Evolutionary conservation across 2,113 vertebrate species (phyloP).

Genomic region (Zosterops borbonicus): DNA sequence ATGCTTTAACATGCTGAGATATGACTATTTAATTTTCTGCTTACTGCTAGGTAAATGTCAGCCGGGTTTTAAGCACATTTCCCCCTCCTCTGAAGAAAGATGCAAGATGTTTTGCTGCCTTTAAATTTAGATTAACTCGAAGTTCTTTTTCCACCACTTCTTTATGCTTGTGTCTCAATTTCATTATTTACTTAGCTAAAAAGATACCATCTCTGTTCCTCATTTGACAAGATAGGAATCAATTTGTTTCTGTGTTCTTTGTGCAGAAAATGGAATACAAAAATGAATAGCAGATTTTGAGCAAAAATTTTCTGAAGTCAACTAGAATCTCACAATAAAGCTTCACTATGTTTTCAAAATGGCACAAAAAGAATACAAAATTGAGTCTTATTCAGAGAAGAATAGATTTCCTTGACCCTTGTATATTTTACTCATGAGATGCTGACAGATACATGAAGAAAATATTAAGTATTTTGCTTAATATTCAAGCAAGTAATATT

Average conservation of each 20-base stretch:
- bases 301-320: not conserved
- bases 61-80: not conserved
- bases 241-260: not conserved
- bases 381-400: not conserved
- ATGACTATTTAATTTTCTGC: not conserved
- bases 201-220: not conserved
- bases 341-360: not conserved
- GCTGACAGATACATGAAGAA: not conserved
- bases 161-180: not conserved
- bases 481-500: not conserved
- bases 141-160: not conserved
- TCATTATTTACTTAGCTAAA: not conserved
- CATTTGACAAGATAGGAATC: not conserved
- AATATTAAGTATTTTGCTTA: not conserved
- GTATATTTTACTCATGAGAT: not conserved
- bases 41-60: not conserved
- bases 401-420: not conserved
- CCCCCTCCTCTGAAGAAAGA: not conserved
- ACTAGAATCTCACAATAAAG: not conserved
- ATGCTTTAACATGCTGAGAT: not conserved
- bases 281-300: not conserved
- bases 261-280: not conserved
- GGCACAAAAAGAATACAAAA: not conserved
- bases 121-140: not conserved
- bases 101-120: not conserved